Percentiles rank a stretch among this genome's conserved stretches.
These are phyloP conservation scores for Chiridota heheva DNA, from an alignment of 35 echinoderm and acorn worm species.

Conservation along the genomic window DNA sequence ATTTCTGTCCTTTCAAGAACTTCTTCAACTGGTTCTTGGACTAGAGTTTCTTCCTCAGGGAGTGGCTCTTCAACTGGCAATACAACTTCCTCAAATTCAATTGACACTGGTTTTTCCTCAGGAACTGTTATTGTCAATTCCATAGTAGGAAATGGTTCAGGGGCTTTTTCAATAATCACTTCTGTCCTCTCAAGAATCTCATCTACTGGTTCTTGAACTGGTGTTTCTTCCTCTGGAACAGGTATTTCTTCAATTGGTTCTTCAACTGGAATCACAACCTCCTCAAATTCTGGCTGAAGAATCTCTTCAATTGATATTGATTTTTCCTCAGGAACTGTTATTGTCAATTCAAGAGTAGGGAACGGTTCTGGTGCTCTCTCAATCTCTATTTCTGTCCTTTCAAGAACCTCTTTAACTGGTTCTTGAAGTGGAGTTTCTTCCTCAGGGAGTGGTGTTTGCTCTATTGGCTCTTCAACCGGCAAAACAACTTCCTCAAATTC, in stretches of 20 bases:
- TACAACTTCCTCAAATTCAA: slow-evolving; percentile 23
- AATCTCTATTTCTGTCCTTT: slow-evolving; percentile 42
- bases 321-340: slow-evolving; percentile 61
- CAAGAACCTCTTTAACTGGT: slow-evolving; percentile 1
- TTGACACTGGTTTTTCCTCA: slow-evolving; percentile 34
- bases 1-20: slow-evolving; percentile 1
- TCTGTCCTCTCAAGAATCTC: slow-evolving; percentile 53
- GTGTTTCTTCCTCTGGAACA: slow-evolving; percentile 11
- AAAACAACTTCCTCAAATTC: slow-evolving; percentile 38
- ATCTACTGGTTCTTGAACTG: slow-evolving; percentile 25
- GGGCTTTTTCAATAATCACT: slow-evolving; percentile 70
- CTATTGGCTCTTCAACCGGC: not conserved
- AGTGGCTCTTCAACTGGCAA: slow-evolving; percentile 14
- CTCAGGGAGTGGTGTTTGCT: slow-evolving; percentile 13
- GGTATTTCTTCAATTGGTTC: slow-evolving; percentile 2
- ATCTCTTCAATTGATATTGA: slow-evolving; percentile 25
- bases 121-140: slow-evolving; percentile 64
- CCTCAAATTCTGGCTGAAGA: slow-evolving; percentile 58
- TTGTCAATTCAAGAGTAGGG: slow-evolving; percentile 55
- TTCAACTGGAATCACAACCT: slow-evolving; percentile 43
- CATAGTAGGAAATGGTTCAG: slow-evolving; percentile 54
- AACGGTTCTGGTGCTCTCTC: slow-evolving; percentile 56
- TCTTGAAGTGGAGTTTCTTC: slow-evolving; percentile 38
- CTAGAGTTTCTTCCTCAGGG: no score
- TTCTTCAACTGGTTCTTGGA: slow-evolving; percentile 3